Percentiles rank a stretch among this genome's conserved stretches.
Conservation (phyloP, 2,888 invertebrate species). For the Ochropacha duplaris region DNA sequence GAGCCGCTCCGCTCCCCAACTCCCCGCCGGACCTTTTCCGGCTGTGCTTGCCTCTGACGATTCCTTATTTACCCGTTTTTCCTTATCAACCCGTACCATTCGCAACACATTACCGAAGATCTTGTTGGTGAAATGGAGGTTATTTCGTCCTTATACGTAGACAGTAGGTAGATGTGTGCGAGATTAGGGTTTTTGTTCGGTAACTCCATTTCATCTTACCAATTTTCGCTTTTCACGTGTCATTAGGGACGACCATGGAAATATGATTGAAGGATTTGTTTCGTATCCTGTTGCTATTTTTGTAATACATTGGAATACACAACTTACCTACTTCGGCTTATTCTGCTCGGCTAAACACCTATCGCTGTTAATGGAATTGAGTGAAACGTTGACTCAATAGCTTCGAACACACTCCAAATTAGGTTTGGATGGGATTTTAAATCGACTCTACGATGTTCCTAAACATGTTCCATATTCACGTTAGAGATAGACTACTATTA, state of each 20-base stretch:
- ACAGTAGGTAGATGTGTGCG: conserved; percentile 40
- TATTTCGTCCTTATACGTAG: conserved; percentile 47
- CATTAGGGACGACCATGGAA: conserved; percentile 45
- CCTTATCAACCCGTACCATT: conserved; percentile 77
- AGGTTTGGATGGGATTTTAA: background rate
- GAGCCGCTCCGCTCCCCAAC: conserved; percentile 28
- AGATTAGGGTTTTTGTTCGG: conserved; percentile 53
- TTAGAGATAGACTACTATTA: conserved; percentile 2
- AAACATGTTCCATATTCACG: background rate
- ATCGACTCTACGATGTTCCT: background rate
- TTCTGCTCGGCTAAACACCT: background rate
- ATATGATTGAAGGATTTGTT: conserved; percentile 29
- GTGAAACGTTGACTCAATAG: conserved; percentile 1
- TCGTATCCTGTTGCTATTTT: conserved; percentile 4
- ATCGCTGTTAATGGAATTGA: background rate
- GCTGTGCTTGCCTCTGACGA: conserved; percentile 47
- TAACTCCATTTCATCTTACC: conserved; percentile 48
- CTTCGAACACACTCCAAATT: background rate
- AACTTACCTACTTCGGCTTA: background rate
- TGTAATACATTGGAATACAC: background rate
- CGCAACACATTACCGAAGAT: conserved; percentile 69
- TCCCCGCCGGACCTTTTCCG: conserved; percentile 58
- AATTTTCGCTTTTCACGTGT: conserved; percentile 47
- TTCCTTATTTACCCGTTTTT: conserved; percentile 79
- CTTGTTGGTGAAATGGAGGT: conserved; percentile 66